Percentiles rank a stretch among this genome's conserved stretches.
phyloP scores from a whole-genome alignment of 2,888 invertebrate genomes.

The Drosophila kuntzei region DNA sequence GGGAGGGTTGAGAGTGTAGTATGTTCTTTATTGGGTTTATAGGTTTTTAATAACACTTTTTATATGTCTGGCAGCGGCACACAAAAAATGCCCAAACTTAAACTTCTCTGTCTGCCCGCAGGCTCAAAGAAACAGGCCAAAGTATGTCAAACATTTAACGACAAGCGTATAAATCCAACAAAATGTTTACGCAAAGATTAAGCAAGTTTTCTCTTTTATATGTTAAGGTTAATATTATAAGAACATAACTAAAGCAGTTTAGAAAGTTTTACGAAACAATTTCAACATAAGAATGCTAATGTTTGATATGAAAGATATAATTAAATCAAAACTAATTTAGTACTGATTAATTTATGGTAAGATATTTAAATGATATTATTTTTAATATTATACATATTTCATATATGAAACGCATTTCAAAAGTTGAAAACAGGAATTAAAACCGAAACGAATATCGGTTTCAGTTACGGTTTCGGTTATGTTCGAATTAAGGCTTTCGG shows the following conservation, averaged over 20 bases:
- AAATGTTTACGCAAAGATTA: constrained; percentile 48
- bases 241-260: constrained; percentile 1
- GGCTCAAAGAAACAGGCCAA: constrained; percentile 36
- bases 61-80: constrained; percentile 41
- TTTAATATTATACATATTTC: too few relatives aligned
- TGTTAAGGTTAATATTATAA: constrained; percentile 23
- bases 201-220: constrained; percentile 31
- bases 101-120: constrained; percentile 9
- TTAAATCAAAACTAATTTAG: not conserved
- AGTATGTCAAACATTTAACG: constrained; percentile 67
- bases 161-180: constrained; percentile 40
- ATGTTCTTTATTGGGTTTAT: constrained; percentile 50
- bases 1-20: not conserved
- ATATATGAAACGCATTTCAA: too few relatives aligned
- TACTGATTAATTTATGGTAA: not conserved
- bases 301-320: not conserved
- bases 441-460: too few relatives aligned
- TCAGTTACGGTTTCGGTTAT: too few relatives aligned
- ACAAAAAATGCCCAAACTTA: constrained; percentile 41
- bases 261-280: constrained; percentile 14
- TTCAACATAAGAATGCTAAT: not conserved
- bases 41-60: constrained; percentile 75
- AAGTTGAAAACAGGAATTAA: too few relatives aligned
- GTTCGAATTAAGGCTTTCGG: too few relatives aligned
- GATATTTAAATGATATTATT: not conserved